phyloP scores from a whole-genome alignment of 2,113 vertebrate genomes.

The rabbit (Oryctolagus cuniculus) region DNA sequence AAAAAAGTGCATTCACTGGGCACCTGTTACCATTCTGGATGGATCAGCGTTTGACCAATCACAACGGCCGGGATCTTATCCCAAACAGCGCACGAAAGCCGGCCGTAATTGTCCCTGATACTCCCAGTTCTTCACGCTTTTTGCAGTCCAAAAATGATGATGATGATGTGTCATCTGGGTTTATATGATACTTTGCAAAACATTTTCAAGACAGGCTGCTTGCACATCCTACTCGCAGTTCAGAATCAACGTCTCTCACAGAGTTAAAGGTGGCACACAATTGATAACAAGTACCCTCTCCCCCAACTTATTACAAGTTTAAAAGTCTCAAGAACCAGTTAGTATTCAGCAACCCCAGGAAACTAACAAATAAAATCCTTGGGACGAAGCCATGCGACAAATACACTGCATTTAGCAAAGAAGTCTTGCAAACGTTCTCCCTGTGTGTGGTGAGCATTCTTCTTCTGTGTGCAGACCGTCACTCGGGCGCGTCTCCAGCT shows the following conservation, averaged over 20 bases:
- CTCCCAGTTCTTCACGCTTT: not conserved
- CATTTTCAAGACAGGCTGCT: too few relatives aligned
- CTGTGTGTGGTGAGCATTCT: not conserved
- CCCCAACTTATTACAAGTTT: not conserved
- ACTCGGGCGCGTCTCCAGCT: not conserved
- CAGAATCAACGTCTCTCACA: not conserved
- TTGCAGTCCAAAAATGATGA: not conserved
- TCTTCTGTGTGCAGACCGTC: not conserved
- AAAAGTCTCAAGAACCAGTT: not conserved
- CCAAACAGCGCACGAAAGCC: not conserved
- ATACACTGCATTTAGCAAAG: not conserved
- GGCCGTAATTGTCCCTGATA: not conserved
- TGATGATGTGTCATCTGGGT: too few relatives aligned
- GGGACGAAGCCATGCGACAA: not conserved
- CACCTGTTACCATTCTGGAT: slow-evolving; percentile 3
- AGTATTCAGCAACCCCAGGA: not conserved
- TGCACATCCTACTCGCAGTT: not conserved
- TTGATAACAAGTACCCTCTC: not conserved
- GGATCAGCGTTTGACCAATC: not conserved
- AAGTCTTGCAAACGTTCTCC: not conserved
- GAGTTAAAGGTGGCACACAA: not conserved
- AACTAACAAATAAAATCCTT: not conserved
- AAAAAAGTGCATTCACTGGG: not conserved
- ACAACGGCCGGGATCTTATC: not conserved
- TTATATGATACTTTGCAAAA: too few relatives aligned